A percentile compares a stretch with the other conserved stretches of the same genome.
Conservation (phyloP, 1,140 invertebrate species). For the Cyrtorhinus lividipennis region DNA sequence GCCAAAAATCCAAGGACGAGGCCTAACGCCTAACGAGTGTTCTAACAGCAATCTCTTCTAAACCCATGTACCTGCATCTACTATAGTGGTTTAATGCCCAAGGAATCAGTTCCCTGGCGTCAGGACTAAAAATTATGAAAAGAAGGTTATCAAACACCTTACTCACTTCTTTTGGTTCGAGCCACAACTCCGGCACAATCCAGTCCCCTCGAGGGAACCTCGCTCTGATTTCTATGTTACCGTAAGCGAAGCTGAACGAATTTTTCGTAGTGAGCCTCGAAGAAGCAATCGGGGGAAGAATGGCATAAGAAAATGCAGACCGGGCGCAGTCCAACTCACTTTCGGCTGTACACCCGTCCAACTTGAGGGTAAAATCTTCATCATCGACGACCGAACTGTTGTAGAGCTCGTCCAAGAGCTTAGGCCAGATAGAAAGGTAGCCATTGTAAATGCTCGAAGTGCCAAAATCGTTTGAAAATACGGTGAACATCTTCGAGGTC, state of each 20-base stretch:
- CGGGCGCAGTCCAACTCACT: neutral
- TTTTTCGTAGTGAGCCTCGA: conserved; percentile 43
- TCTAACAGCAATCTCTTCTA: too few species aligned
- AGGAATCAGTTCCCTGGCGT: too few species aligned
- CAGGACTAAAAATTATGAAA: too few species aligned
- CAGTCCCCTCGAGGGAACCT: conserved; percentile 56
- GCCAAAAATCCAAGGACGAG: too few species aligned
- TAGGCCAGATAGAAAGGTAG: neutral
- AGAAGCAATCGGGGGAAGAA: conserved; percentile 44
- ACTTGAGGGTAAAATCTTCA: neutral
- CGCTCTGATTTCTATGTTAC: conserved; percentile 45
- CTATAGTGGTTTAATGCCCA: too few species aligned
- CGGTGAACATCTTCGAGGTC: neutral
- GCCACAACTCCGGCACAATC: conserved; percentile 42
- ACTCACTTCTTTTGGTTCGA: neutral
- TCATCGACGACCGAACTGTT: neutral
- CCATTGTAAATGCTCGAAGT: neutral
- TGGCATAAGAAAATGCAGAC: neutral
- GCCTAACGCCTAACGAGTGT: too few species aligned
- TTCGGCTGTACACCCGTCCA: neutral
- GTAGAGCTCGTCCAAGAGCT: neutral
- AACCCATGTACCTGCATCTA: too few species aligned
- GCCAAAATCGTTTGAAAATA: neutral
- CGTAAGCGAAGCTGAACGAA: conserved; percentile 48
- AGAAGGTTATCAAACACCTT: too few species aligned